A percentile compares a stretch with the other conserved stretches of the same genome.
Conservation (phyloP, 37 sponge, comb jelly and placozoan genomes). For the Spongilla lacustris region DNA sequence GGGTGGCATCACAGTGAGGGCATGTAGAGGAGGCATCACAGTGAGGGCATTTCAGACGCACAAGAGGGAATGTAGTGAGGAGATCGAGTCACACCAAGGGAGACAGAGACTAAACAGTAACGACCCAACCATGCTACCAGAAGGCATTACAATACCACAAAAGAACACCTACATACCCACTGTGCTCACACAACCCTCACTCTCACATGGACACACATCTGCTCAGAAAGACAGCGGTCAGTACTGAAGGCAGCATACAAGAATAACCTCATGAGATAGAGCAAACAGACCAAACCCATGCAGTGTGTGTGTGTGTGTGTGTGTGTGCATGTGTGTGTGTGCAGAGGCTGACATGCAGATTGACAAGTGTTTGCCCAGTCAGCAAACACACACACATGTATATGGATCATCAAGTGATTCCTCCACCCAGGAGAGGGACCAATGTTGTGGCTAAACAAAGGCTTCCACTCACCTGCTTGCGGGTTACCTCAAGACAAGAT, state of each 20-base stretch:
- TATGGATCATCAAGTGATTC: too few relatives aligned
- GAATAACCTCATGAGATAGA: background rate
- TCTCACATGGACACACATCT: slow-evolving; percentile 3
- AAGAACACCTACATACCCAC: background rate
- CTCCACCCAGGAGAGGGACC: too few relatives aligned
- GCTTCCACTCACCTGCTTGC: too few relatives aligned
- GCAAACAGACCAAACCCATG: background rate
- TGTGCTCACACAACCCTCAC: too few relatives aligned
- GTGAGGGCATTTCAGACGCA: too few relatives aligned
- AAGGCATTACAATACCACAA: background rate
- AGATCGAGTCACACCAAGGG: background rate
- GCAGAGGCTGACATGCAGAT: background rate
- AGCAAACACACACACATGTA: too few relatives aligned
- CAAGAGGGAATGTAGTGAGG: background rate
- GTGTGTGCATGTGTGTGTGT: background rate
- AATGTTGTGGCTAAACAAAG: background rate
- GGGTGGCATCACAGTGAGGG: too few relatives aligned
- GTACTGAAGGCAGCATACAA: background rate
- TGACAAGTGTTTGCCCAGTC: background rate
- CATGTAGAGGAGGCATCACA: too few relatives aligned
- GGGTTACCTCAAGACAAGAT: too few relatives aligned
- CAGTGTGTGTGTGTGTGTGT: slow-evolving; percentile 36
- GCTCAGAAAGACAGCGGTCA: background rate
- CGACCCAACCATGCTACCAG: background rate
- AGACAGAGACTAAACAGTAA: background rate